Conservation (phyloP, 2,797 vertebrate species). For the Alouatta caraya region DNA sequence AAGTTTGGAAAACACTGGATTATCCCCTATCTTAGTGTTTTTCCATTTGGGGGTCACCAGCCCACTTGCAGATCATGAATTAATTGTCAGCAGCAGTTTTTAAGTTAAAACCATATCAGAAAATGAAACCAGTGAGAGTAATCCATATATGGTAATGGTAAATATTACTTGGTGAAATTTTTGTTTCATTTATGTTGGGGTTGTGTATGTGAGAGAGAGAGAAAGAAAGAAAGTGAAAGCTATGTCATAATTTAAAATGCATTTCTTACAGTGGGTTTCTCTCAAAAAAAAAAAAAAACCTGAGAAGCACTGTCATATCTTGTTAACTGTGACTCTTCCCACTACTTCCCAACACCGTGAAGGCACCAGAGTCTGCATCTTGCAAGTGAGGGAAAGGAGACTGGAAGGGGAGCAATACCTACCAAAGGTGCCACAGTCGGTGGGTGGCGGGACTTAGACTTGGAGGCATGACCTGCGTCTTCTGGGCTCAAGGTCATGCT, state of each 20-base stretch:
- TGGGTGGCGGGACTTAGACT: neutral
- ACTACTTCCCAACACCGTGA: neutral
- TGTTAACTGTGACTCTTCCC: neutral
- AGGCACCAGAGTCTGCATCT: neutral
- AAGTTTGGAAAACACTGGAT: neutral
- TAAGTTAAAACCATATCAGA: neutral
- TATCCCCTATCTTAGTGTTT: neutral
- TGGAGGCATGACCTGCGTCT: neutral
- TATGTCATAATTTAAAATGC: neutral
- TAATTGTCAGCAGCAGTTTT: neutral
- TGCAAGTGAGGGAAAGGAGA: neutral
- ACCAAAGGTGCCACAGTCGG: neutral
- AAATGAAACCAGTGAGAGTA: neutral
- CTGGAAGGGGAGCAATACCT: neutral
- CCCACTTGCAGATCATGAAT: neutral
- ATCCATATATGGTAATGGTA: neutral
- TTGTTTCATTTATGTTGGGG: neutral
- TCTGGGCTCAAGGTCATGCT: neutral
- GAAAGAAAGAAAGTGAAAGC: neutral
- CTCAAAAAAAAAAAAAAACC: neutral
- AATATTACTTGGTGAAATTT: neutral
- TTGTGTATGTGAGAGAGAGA: neutral
- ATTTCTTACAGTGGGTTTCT: neutral
- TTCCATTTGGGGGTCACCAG: neutral
- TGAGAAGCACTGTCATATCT: neutral